Evolutionary conservation across 1,140 invertebrate genomes (phyloP).

Genomic region (Glomeris maerens): DNA sequence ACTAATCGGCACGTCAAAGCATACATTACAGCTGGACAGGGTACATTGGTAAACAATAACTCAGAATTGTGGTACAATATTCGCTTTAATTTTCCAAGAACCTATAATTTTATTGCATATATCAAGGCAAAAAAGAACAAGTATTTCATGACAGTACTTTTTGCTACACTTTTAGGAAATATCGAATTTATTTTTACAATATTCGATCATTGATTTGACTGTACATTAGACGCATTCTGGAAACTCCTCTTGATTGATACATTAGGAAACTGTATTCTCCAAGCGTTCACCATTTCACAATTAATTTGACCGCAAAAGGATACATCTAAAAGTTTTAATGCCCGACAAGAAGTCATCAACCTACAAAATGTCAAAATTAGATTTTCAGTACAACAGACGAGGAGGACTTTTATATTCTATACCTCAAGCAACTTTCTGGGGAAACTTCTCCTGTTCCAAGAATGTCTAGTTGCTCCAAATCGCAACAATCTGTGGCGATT

Average conservation of each 20-base stretch:
- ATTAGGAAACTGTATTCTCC: conserved; percentile 27
- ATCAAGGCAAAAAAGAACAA: no score
- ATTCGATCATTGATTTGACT: no score
- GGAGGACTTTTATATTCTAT: conserved; percentile 6
- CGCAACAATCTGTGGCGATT: conserved; percentile 45
- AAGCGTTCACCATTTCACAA: conserved; percentile 28
- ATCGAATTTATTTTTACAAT: no score
- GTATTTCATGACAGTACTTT: no score
- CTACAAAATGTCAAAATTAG: not conserved
- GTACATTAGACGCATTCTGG: no score
- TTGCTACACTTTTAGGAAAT: no score
- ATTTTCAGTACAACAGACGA: conserved; percentile 3
- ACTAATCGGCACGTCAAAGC: no score
- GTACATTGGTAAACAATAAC: no score
- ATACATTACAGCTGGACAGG: no score
- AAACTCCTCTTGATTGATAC: conserved; percentile 30
- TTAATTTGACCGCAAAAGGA: conserved; percentile 70
- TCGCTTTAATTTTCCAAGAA: no score
- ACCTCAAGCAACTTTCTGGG: conserved; percentile 46
- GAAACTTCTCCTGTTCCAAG: conserved; percentile 61
- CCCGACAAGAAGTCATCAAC: conserved; percentile 34
- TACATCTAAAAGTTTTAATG: conserved; percentile 60
- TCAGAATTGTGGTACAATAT: no score
- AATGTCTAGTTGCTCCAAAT: conserved; percentile 63
- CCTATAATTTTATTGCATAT: no score